Evolutionary conservation across 2,113 vertebrate genomes (phyloP).

Genomic region (Morone saxatilis): DNA sequence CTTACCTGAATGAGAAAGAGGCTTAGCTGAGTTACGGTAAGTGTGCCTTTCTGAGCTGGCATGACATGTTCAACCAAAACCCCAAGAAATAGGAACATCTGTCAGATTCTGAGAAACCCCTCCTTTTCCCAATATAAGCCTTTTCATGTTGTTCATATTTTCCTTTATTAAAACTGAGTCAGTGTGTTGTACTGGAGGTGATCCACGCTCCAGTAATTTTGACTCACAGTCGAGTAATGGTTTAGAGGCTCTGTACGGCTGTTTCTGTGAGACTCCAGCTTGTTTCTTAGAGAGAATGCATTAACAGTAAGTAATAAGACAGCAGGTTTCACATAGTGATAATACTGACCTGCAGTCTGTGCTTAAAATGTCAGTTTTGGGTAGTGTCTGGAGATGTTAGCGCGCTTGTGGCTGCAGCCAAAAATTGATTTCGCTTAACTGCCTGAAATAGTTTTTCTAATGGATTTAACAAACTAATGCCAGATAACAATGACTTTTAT

Average conservation of each 20-base stretch:
- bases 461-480: conserved; percentile 2
- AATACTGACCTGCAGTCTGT: too few species aligned
- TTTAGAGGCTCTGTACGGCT: conserved; percentile 21
- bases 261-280: not conserved
- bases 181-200: conserved; percentile 33
- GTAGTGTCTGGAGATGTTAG: not conserved
- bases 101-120: conserved; percentile 57
- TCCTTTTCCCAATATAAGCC: conserved; percentile 51
- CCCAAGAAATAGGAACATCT: conserved; percentile 23
- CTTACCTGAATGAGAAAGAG: not conserved
- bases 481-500: conserved; percentile 5
- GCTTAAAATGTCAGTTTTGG: not conserved
- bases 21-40: not conserved
- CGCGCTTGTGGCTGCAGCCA: not conserved
- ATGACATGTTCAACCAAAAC: not conserved
- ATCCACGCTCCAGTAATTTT: conserved; percentile 34
- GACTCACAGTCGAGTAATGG: conserved; percentile 40
- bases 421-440: not conserved
- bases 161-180: conserved; percentile 63
- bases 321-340: too few species aligned
- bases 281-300: not conserved
- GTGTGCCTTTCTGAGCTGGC: conserved; percentile 8
- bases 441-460: not conserved
- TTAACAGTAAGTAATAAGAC: not conserved
- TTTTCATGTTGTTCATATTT: conserved; percentile 68